Base-by-base conservation (phyloP, 2,888 invertebrate species). In the Brenthis daphne region DNA sequence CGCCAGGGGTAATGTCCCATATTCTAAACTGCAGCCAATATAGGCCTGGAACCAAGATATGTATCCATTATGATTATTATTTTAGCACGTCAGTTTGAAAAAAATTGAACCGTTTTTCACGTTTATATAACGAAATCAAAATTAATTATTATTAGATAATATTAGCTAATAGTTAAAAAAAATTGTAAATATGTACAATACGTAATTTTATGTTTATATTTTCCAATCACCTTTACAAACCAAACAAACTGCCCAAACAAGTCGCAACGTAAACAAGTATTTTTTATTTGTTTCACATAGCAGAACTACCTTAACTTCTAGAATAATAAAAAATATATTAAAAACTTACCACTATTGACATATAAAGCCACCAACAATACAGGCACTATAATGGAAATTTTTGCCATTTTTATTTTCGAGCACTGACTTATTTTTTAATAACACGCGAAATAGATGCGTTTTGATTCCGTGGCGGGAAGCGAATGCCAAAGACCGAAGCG, bases 291-390 rank as follows among this genome's bases (percentile, higher is more conserved):
- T 13, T 33, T 65, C 14, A 60, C 50, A 43, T 47, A 53, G 47
- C 24, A 6, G 47, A 67, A 64, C 37, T 43, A 8, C 37, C 11
- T 43, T 8, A 43, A 2, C 1, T 43, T 43, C 2, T 11, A 43
- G 53, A 66, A 56, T 48, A 63, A 61, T 63, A 57, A 56, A 61
- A 63, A 60, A 55, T 1, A 50, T 60, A 64, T 51, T 47, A 71
- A 68, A 65, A 67, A 82, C 90, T 85, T 74, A 92, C 92, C 90
- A 75, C 88, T 80, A 79, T 83, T 83, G 29, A 89, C 82, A 74
- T 90, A 88, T 68, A 88, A 74, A 51, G 89, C 90, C 64, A 91
- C 76, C 64, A 92, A 78, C n/a, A 92, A 81, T 67, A 90, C 84
- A 50, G 92, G 86, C 77, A 91, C 88, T 70, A 91, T 76, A 57